A percentile compares a stretch with the other conserved stretches of the same genome.
Conservation (phyloP, 2,113 vertebrate species). For the Rafetus swinhoei region DNA sequence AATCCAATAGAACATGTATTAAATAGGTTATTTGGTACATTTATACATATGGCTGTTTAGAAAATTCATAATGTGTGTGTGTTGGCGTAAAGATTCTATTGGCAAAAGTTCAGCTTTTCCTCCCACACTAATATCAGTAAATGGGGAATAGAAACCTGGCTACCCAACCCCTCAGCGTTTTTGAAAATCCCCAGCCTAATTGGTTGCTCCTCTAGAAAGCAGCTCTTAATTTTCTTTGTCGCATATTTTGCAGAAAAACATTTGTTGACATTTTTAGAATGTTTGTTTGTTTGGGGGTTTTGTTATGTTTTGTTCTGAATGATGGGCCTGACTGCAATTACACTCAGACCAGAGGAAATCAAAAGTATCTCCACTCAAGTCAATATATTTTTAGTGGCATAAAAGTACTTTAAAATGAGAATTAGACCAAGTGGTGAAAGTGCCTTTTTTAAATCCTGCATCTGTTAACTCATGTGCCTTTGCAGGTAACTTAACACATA, state of each 20-base stretch:
- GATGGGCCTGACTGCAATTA: not conserved
- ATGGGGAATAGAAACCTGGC: not conserved
- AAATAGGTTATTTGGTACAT: not conserved
- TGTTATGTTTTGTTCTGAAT: not conserved
- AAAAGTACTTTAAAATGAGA: not conserved
- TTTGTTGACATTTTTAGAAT: not conserved
- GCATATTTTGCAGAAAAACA: not conserved
- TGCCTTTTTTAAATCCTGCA: not conserved
- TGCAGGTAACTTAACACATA: not conserved
- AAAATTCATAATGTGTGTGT: fast-evolving
- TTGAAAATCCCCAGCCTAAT: not conserved
- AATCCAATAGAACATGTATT: not conserved
- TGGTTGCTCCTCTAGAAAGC: not conserved
- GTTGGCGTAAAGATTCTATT: not conserved
- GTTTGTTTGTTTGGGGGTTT: not conserved
- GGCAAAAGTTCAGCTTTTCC: not conserved
- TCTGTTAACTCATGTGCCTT: not conserved
- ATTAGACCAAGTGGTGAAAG: not conserved
- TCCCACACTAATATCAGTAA: not conserved
- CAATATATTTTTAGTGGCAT: not conserved
- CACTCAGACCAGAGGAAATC: not conserved
- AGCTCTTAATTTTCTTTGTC: not conserved
- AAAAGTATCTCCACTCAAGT: not conserved
- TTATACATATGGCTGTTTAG: not conserved
- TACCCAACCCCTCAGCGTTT: not conserved